These are phyloP conservation scores for Euura lappo DNA, from an alignment of 1,140 invertebrate genomes.

Conservation along the genomic window DNA sequence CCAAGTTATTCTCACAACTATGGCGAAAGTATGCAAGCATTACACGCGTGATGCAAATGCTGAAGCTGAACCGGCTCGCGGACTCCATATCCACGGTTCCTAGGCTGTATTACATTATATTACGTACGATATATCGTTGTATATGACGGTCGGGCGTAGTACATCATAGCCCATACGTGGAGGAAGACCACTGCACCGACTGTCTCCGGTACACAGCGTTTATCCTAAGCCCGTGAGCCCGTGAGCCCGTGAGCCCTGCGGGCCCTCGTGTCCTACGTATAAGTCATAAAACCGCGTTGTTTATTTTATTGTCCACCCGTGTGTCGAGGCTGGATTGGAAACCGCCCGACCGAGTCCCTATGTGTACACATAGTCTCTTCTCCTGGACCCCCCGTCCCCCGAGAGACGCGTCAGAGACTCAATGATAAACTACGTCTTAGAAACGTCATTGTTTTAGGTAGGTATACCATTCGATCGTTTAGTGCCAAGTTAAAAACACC, in stretches of 20 bases:
- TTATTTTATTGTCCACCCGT: slow-evolving; percentile 2
- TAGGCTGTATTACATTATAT: not conserved
- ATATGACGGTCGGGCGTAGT: not conserved
- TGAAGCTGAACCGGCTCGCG: no score
- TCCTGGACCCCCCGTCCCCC: not conserved
- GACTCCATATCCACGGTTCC: no score
- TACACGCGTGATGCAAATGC: no score
- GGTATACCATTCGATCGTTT: not conserved
- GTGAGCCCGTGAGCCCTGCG: not conserved
- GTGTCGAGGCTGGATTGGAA: not conserved
- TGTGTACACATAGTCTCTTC: not conserved
- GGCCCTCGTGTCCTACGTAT: slow-evolving; percentile 1
- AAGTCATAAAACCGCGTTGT: not conserved
- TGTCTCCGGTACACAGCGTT: not conserved
- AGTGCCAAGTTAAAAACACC: not conserved
- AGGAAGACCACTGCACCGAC: not conserved
- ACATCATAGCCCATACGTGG: not conserved
- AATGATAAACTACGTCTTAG: not conserved
- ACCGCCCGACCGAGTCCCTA: not conserved
- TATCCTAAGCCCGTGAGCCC: not conserved
- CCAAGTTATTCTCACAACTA: not conserved
- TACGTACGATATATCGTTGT: not conserved
- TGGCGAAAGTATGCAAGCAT: not conserved
- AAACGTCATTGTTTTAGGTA: not conserved
- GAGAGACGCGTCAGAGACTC: not conserved